Evolutionary conservation across 2,888 invertebrate species (phyloP).

Genomic region (Neelides folsomi): DNA sequence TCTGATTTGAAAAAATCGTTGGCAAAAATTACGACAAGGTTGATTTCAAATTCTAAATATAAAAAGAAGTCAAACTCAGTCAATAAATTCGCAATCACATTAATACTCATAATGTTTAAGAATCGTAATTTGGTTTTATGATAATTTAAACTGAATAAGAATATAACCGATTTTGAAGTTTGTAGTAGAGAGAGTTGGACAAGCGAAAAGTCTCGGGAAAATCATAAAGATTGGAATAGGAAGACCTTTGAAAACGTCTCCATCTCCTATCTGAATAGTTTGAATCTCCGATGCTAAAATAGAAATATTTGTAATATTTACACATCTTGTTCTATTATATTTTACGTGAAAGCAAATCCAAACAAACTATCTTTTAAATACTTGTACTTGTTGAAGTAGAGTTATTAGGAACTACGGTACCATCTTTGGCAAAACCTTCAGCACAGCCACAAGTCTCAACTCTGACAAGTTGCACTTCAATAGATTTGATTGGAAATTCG

Average conservation of each 20-base stretch:
- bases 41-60: slow-evolving; percentile 82
- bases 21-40: slow-evolving; percentile 80
- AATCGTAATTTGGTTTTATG: too few species aligned
- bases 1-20: slow-evolving; percentile 88
- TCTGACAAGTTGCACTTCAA: slow-evolving; percentile 84
- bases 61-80: neutral
- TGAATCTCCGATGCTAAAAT: slow-evolving; percentile 85
- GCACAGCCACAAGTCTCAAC: slow-evolving; percentile 91
- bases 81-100: neutral
- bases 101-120: too few species aligned
- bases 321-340: too few species aligned
- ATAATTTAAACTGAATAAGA: too few species aligned
- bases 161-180: slow-evolving; percentile 85
- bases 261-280: slow-evolving; percentile 92
- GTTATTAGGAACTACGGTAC: slow-evolving; percentile 40
- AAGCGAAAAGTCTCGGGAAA: slow-evolving; percentile 86
- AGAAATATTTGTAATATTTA: too few species aligned
- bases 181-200: slow-evolving; percentile 75
- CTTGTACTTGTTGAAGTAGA: neutral
- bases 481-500: slow-evolving; percentile 67
- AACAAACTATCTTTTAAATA: too few species aligned
- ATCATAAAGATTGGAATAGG: slow-evolving; percentile 88
- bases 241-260: slow-evolving; percentile 67
- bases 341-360: too few species aligned
- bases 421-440: slow-evolving; percentile 82